These are phyloP conservation scores for Bhutanitis thaidina DNA, from an alignment of 2,888 invertebrate species.

Conservation along the genomic window DNA sequence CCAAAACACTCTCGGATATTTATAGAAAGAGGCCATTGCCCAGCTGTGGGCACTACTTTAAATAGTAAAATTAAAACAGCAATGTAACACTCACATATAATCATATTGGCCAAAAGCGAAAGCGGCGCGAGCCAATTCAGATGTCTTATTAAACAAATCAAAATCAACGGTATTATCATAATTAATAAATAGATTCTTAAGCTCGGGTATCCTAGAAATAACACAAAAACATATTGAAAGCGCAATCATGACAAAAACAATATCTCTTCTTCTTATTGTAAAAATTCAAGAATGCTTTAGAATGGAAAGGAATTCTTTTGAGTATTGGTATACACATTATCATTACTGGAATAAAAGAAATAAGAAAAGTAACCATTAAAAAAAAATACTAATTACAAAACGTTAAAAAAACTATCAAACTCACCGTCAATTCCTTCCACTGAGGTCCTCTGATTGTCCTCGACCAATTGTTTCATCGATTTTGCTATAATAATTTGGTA, in stretches of 20 bases:
- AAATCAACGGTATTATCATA: slow-evolving; percentile 41
- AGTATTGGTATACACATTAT: too few species aligned
- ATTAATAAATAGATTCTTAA: slow-evolving; percentile 43
- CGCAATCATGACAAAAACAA: too few species aligned
- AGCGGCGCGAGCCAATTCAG: slow-evolving; percentile 59
- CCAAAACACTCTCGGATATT: too few species aligned
- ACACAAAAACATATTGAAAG: background rate
- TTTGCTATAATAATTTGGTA: slow-evolving; percentile 63
- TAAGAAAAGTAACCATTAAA: too few species aligned
- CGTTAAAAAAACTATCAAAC: background rate
- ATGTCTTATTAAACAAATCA: slow-evolving; percentile 53
- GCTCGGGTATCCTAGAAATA: slow-evolving; percentile 41
- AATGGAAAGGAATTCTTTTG: too few species aligned
- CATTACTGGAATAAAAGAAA: too few species aligned
- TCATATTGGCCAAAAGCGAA: slow-evolving; percentile 45
- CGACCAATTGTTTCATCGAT: slow-evolving; percentile 56
- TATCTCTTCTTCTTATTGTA: too few species aligned
- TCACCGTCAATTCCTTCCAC: slow-evolving; percentile 35
- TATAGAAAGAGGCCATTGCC: too few species aligned
- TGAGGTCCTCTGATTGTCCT: slow-evolving; percentile 30
- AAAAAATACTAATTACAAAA: too few species aligned
- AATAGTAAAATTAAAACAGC: background rate
- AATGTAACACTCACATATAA: slow-evolving; percentile 43
- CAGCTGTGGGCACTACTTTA: too few species aligned
- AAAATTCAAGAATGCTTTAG: too few species aligned